Base-by-base conservation (phyloP, 2,797 vertebrate genomes). In the Lithobates pipiens region DNA sequence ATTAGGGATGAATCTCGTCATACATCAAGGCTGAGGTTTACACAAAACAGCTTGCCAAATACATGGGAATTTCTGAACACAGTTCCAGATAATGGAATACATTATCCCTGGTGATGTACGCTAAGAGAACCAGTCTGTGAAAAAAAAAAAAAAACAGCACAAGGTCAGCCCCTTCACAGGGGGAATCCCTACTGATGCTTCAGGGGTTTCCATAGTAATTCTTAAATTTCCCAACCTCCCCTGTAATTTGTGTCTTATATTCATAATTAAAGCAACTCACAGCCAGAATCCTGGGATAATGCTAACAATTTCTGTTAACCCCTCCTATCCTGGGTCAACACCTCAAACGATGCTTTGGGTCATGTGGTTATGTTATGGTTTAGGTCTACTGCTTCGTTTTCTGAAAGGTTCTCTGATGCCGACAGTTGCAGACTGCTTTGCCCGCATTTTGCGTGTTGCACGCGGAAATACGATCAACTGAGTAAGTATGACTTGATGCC, bases 121-220 rank as follows among this genome's bases (percentile, higher is more conserved):
- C 89, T 94, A 92, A 95, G 92, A 85, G 94, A 87, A 42, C 83
- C 91, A 76, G 89, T 91, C 91, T 92, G 88, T 86, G 90, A 90
- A 90, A 68, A 91, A 90, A 90, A 92, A 89, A 92, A 90, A 89
- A 39, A 39, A 10, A 39, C 39, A 39, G 90, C 76, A 91, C 90
- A 90, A 90, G 92, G 92, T 93, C 93, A 91, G 92, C 93, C 92
- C 90, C 92, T 93, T 93, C 91, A 90, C 93, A 91, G 92, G 90
- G 91, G 91, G 90, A 90, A 77, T 88, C 89, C 89, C 89, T 83
- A 69, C 71, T 77, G 73, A 87, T 0, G 83, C 81, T 84, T 84
- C 86, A 18, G 88, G 90, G 91, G 91, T 92, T 92, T 85, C 90
- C 86, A 88, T 88, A 80, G 78, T 63, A 87, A 90, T 77, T 83